Percentiles rank a stretch among this genome's conserved stretches.
Evolutionary conservation across 2,888 invertebrate species (phyloP).

Genomic region (Dryobotodes eremita): DNA sequence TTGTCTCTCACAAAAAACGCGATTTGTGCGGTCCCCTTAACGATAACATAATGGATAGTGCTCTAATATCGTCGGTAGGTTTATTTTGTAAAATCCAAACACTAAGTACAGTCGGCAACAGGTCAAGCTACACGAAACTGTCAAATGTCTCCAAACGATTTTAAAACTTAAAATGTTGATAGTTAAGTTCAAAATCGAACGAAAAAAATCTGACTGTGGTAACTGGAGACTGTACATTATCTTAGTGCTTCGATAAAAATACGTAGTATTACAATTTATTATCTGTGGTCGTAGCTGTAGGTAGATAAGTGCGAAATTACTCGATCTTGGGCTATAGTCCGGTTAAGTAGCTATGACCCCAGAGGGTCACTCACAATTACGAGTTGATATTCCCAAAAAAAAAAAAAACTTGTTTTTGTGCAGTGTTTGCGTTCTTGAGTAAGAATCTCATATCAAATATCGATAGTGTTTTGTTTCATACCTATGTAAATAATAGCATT

Average conservation of each 20-base stretch:
- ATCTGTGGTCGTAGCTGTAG: neutral
- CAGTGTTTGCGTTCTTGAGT: neutral
- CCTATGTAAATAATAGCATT: neutral
- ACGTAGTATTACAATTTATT: neutral
- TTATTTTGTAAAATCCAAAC: neutral
- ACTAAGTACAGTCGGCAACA: neutral
- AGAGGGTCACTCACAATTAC: too few relatives aligned
- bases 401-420: too few relatives aligned
- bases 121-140: too few relatives aligned
- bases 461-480: neutral
- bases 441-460: neutral
- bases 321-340: too few relatives aligned
- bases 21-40: too few relatives aligned
- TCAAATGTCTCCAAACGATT: too few relatives aligned
- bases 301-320: too few relatives aligned
- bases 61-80: neutral
- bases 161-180: too few relatives aligned
- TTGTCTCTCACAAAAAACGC: neutral
- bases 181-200: too few relatives aligned
- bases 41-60: neutral
- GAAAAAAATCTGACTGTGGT: too few relatives aligned
- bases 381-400: too few relatives aligned
- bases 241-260: neutral
- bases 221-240: neutral
- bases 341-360: too few relatives aligned